Evolutionary conservation across 2,113 vertebrate genomes (phyloP).

Genomic region (Chloroceryle aenea): DNA sequence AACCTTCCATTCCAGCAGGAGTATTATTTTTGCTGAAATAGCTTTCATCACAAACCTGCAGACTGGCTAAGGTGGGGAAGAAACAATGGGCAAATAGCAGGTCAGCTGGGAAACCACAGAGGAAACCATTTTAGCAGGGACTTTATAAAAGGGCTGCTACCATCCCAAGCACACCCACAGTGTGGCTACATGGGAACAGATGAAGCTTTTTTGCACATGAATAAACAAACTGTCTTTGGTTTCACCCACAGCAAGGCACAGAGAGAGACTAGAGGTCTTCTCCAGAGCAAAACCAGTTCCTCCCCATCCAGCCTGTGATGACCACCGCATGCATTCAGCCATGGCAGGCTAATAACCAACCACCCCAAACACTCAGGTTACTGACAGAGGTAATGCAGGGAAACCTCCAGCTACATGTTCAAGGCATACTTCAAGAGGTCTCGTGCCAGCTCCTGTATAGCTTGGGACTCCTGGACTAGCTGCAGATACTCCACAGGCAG

Average conservation of each 20-base stretch:
- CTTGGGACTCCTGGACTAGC: too few species aligned
- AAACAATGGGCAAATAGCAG: neutral
- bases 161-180: neutral
- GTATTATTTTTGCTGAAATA: neutral
- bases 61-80: neutral
- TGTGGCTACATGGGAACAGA: neutral
- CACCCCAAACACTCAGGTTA: neutral
- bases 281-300: neutral
- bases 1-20: neutral
- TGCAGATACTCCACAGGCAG: accelerated
- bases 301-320: neutral
- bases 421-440: neutral
- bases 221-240: neutral
- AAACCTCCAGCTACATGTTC: neutral
- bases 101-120: accelerated
- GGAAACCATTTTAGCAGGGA: neutral
- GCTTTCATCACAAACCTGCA: neutral
- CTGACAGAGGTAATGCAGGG: neutral
- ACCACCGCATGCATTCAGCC: neutral
- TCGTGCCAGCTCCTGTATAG: neutral
- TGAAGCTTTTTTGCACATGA: neutral
- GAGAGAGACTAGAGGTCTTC: neutral
- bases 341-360: neutral
- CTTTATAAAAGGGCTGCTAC: neutral
- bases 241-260: neutral